phyloP scores from a whole-genome alignment of 2,797 vertebrate species.

The Bryconaethiops microstoma region DNA sequence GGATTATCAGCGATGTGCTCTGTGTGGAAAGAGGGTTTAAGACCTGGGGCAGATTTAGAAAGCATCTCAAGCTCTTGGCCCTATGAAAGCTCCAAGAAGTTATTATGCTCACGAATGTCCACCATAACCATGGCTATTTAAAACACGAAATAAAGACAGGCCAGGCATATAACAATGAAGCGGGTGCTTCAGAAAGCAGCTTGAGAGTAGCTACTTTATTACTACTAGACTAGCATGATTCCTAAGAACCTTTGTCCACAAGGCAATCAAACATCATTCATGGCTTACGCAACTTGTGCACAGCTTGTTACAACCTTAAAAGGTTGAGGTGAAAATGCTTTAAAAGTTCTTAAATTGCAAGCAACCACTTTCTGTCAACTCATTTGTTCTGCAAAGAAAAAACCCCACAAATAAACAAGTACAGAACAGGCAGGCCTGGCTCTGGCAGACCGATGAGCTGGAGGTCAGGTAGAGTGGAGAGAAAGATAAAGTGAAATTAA shows the following conservation, averaged over 20 bases:
- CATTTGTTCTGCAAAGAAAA: conserved; percentile 45
- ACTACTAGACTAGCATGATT: background rate
- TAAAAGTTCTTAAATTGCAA: conserved; percentile 49
- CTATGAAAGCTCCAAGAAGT: conserved; percentile 36
- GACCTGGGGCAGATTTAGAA: conserved; percentile 56
- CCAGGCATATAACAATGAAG: conserved; percentile 49
- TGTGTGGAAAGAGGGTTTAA: conserved; percentile 52
- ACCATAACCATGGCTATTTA: conserved; percentile 62
- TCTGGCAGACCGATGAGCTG: conserved; percentile 70
- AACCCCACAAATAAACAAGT: conserved; percentile 74
- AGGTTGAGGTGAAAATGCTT: conserved; percentile 28
- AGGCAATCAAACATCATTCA: conserved; percentile 42
- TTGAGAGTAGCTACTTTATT: background rate
- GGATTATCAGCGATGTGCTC: conserved; percentile 74
- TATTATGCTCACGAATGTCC: conserved; percentile 46
- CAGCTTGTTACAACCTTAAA: conserved; percentile 35
- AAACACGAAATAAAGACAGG: conserved; percentile 43
- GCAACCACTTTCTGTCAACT: conserved; percentile 58
- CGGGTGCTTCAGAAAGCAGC: conserved; percentile 30
- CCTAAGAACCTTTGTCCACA: conserved; percentile 11
- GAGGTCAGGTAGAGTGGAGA: conserved; percentile 75
- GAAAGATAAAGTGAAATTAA: conserved; percentile 83
- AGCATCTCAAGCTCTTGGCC: conserved; percentile 41
- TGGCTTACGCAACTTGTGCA: conserved; percentile 40
- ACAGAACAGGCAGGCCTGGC: conserved; percentile 64